These are phyloP conservation scores for Falco novaeseelandiae DNA, from an alignment of 2,797 vertebrate genomes.

Conservation along the genomic window DNA sequence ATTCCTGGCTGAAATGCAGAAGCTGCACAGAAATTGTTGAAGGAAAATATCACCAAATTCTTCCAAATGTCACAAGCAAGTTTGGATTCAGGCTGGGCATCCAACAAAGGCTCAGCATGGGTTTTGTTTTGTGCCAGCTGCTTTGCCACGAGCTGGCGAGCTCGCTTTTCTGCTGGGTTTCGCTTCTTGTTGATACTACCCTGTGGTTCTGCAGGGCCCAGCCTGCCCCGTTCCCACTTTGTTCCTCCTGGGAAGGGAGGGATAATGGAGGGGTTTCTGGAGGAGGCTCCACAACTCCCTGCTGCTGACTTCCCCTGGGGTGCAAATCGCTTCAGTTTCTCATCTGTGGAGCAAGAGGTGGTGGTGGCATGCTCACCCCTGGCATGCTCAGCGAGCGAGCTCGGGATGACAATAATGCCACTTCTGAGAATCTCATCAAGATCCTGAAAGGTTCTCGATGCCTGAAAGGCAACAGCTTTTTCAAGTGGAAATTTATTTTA, in stretches of 20 bases:
- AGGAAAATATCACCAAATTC: not conserved
- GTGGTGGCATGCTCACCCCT: not conserved
- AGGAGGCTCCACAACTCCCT: not conserved
- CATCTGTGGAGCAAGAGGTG: not conserved
- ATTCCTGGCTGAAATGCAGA: not conserved
- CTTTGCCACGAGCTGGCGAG: not conserved
- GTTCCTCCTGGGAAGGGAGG: not conserved
- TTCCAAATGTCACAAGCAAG: not conserved
- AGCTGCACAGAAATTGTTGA: not conserved
- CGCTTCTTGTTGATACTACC: not conserved
- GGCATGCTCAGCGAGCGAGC: not conserved
- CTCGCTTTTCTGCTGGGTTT: not conserved
- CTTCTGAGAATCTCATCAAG: not conserved
- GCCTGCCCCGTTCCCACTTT: not conserved
- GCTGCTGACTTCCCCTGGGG: not conserved
- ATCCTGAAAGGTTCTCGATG: not conserved
- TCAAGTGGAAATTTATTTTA: not conserved
- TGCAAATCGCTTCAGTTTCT: not conserved
- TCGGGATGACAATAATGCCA: accelerated
- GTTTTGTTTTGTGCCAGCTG: not conserved
- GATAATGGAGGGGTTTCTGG: not conserved
- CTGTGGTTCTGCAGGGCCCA: not conserved
- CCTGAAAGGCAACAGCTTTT: not conserved
- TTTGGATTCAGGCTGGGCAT: not conserved
- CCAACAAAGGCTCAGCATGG: not conserved